Base-by-base conservation (phyloP, 2,113 vertebrate genomes). In the Pelusios castaneus region DNA sequence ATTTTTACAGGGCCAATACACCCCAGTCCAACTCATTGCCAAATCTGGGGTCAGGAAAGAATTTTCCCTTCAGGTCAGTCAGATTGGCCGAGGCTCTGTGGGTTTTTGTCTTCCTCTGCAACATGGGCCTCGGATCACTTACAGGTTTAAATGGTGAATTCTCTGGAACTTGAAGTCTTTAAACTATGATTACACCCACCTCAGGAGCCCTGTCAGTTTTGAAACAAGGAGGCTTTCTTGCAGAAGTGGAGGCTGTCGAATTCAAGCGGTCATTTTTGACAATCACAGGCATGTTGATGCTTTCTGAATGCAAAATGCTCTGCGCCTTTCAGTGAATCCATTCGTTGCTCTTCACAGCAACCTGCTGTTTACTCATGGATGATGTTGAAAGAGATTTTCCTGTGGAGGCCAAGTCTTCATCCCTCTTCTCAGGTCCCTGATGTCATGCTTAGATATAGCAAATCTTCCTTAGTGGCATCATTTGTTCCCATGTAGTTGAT, bases 401-500 rank as follows among this genome's bases (percentile, higher is more conserved):
- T 75, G 21, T 43, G 11, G 24, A 25, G 11, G 24, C 21, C 24
- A 43, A 75, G 22, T 24, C 70, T 75, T 75, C 22, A 43, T 67
- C 34, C 34, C 60, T 67, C 60, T 67, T 67, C 70, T 91, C 78
- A 84, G 80, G 47, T 49, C 47, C 93, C 82, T 16, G 58, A 87
- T 83, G 45, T 89, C 21, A 24, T 85, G 85, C 84, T 1, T 79
- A 55, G 88, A 80, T 49, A 38, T 49, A 92, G 81, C 77, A 88
- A 93, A 89, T 90, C 43, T 92, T 89, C 55, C 52, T 91, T 77
- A 87, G 60, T 56, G 88, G 88, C 76, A 88, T 43, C 43, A 87
- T 34, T 67, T 94, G 60, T 87, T 54, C 85, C 94, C 38, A 43
- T 25, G 5, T 91, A 55, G 41, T 73, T 81, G 87, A 93, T 52